Evolutionary conservation across 2,888 invertebrate species (phyloP), one percentile per base, ranked within the genome.

Genomic region (Hydrotaea diabolus): DNA sequence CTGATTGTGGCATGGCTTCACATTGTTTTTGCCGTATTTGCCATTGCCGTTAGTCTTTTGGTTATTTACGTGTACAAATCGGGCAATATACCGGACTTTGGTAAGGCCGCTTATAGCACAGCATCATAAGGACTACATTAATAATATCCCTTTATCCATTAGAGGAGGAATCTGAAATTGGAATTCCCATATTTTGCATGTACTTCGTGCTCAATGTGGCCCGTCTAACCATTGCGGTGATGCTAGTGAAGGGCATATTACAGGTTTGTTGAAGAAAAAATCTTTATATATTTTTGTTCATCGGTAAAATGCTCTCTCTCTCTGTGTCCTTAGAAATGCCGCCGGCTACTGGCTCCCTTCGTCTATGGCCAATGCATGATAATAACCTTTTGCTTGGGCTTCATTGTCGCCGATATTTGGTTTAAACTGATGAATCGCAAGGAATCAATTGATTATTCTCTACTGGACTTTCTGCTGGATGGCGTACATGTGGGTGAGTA

Each of bases 361-460:
- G 62, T 62, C 62, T 62, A 62, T 62, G 62, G 62, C 31, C 62
- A 62, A 17, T 31, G 31, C n/a, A 26, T 31, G 4, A 62, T 62
- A n/a, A 15, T 62, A 1, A 26, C 26, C 9, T 26, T 62, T 26
- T 62, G 26, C n/a, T 31, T 62, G 2, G 26, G 62, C 23, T 36
- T 62, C 3, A 26, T 62, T 8, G n/a, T 62, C n/a, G 31, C 26
- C 0, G 62, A 62, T n/a, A 26, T 26, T n/a, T n/a, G 26, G 62
- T 62, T 26, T 31, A 21, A 59, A 15, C 59, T 59, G 5, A 59
- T 21, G 17, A 23, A 59, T 59, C 13, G 26, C 11, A 26, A 59
- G n/a, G 59, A 19, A 11, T 7, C 19, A 2, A 11, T 11, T 2
- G 19, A 55, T 21, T 21, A 21, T 55, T 55, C 31, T 4, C 31